Evolutionary conservation across 2,888 invertebrate genomes (phyloP).

Genomic region (Meta bourneti): DNA sequence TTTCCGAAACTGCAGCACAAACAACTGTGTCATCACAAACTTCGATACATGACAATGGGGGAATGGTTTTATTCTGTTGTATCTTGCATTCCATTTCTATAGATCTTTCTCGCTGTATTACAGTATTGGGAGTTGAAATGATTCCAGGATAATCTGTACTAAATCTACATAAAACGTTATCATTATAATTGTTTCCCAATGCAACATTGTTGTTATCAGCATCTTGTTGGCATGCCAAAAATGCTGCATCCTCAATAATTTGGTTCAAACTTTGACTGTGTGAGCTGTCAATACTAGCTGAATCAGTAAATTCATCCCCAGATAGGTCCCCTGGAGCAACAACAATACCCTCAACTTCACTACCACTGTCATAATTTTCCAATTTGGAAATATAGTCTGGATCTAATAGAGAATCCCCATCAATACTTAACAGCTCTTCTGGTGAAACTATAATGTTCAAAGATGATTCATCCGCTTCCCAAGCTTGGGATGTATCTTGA

Average conservation of each 20-base stretch:
- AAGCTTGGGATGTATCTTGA: slow-evolving; percentile 26
- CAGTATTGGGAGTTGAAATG: slow-evolving; percentile 15
- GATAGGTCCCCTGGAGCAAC: slow-evolving; percentile 76
- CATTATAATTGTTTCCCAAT: slow-evolving; percentile 5
- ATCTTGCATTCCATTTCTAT: slow-evolving; percentile 54
- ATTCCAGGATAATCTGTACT: slow-evolving; percentile 7
- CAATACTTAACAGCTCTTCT: slow-evolving; percentile 67
- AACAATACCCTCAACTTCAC: slow-evolving; percentile 53
- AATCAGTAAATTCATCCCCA: slow-evolving; percentile 75
- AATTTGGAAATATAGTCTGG: neutral
- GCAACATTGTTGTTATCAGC: slow-evolving; percentile 73
- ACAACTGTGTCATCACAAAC: slow-evolving; percentile 64
- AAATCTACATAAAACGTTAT: neutral
- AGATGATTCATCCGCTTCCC: slow-evolving; percentile 51
- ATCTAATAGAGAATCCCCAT: slow-evolving; percentile 60
- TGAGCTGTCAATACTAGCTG: slow-evolving; percentile 61
- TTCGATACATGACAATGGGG: slow-evolving; percentile 39
- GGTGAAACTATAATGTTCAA: slow-evolving; percentile 67
- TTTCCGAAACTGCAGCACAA: slow-evolving; percentile 50
- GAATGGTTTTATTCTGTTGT: slow-evolving; percentile 29
- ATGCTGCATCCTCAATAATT: slow-evolving; percentile 70
- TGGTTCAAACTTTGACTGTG: slow-evolving; percentile 58
- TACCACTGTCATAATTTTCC: slow-evolving; percentile 43
- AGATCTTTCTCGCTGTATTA: slow-evolving; percentile 39
- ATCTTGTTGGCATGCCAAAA: slow-evolving; percentile 74